Evolutionary conservation across 2,113 vertebrate species (phyloP), one percentile per base, ranked within the genome.

Genomic region (Nothoprocta pentlandii): DNA sequence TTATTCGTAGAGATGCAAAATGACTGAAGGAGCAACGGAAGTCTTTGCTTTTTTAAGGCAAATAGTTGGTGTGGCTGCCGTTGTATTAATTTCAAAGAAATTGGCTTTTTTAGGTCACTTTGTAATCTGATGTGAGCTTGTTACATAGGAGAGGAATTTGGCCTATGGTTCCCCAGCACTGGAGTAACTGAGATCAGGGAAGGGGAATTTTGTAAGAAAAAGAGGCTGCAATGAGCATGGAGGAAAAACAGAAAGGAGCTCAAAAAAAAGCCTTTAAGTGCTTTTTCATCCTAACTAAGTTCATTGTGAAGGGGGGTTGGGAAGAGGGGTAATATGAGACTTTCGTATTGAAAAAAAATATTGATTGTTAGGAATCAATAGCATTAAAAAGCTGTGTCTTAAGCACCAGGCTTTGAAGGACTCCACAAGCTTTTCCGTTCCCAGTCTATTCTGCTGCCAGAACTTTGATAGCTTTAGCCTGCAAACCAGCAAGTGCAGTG

Each of bases 351-450:
- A 93, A 96, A 94, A 39, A 94, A 97, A 87, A 36, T 85, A 98
- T 97, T 9, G 97, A 97, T 96, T 86, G 90, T 75, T 79, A 90
- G 87, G 76, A 86, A 97, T 97, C 94, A 19, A 96, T 97, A 89
- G 78, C 95, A 77, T 98, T 85, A 90, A 96, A 96, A 97, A 96
- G 94, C 80, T 78, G 91, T 81, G 94, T 96, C 96, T 95, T 96
- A 95, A 93, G 82, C 46, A 47, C 78, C 93, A 74, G 58, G 93
- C 97, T 95, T 95, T 92, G 96, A 95, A 96, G 94, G 95, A 89
- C 92, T 95, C 91, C 23, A 86, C 81, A 56, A 74, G 83, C 42
- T 28, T 93, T 91, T 91, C 87, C n/a, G 41, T 82, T 89, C 90
- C 46, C 22, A n/a, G 70, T 75, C 77, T 89, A 4, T 85, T 85